phyloP scores from a whole-genome alignment of 2,113 vertebrate species.

The Dermatemys mawii region DNA sequence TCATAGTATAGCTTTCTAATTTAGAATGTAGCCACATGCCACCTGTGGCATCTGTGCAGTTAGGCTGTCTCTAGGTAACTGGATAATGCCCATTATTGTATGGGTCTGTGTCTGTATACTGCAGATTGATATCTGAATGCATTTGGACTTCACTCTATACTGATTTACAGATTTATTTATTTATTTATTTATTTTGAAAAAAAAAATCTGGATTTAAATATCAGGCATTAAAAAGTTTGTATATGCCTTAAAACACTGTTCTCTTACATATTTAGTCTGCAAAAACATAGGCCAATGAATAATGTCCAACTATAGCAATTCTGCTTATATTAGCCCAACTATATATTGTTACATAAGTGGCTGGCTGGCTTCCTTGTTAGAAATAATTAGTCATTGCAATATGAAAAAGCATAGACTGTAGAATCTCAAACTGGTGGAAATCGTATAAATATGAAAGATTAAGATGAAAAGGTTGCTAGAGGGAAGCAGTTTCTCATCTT shows the following conservation, averaged over 20 bases:
- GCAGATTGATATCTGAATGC: neutral
- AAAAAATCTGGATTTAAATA: conserved; percentile 18
- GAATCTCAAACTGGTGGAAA: neutral
- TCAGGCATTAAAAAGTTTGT: neutral
- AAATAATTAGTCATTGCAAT: neutral
- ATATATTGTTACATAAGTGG: neutral
- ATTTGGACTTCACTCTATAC: neutral
- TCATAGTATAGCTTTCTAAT: neutral
- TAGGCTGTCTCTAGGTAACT: neutral
- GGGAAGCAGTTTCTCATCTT: neutral
- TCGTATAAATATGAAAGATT: neutral
- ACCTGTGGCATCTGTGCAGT: neutral
- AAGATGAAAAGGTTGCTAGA: neutral
- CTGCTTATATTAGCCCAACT: neutral
- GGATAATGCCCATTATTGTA: neutral
- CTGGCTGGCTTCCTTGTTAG: neutral
- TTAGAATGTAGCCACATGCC: neutral
- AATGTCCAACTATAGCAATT: neutral
- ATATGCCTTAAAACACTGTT: neutral
- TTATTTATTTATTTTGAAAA: neutral
- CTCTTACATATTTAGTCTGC: neutral
- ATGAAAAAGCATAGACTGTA: neutral
- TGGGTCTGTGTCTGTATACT: neutral
- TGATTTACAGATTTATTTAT: neutral
- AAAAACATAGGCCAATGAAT: neutral